Base-by-base conservation (phyloP, 2,797 vertebrate species). In the Furcifer pardalis region DNA sequence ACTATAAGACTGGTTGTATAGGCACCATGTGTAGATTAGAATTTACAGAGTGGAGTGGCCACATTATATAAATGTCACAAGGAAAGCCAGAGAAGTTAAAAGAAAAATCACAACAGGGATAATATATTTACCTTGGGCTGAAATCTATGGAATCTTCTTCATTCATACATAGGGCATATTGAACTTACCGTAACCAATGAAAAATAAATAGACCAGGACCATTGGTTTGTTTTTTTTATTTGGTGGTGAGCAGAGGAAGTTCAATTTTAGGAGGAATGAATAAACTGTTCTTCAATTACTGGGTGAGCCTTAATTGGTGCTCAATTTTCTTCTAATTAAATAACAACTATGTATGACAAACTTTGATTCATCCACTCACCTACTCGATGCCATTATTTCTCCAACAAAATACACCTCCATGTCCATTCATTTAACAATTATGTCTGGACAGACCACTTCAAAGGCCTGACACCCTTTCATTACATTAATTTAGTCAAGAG, bases 271-370 rank as follows among this genome's bases (percentile, higher is more conserved):
- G 46, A 52, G 44, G 56, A 59, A 63, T 21, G 52, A 62, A 52
- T 80, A 62, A 89, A 62, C 13, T 25, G 62, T 63, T 71, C 10
- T 89, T 84, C 87, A 72, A 37, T 76, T 81, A 88, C 81, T 79
- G 79, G 17, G 10, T 89, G 83, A 84, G 37, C 35, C 79, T 37
- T 86, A 65, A 88, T 87, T 86, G 87, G 80, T 78, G 40, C 35
- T 85, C n/a, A 60, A 81, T 25, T 52, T 85, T 83, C 81, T 84
- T 71, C 83, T 82, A 89, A 85, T 87, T 86, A 86, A 89, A 86
- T n/a, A 91, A 76, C 4, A 90, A 79, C 30, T 30, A 86, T 63
- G 63, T 52, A 69, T 49, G 71, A 81, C 15, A 60, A 21, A 46
- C 1, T 59, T 40, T 65, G 80, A 32, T 49, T 76, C 42, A 37